Evolutionary conservation across 2,888 invertebrate species (phyloP).

Genomic region (Chouioia cunea): DNA sequence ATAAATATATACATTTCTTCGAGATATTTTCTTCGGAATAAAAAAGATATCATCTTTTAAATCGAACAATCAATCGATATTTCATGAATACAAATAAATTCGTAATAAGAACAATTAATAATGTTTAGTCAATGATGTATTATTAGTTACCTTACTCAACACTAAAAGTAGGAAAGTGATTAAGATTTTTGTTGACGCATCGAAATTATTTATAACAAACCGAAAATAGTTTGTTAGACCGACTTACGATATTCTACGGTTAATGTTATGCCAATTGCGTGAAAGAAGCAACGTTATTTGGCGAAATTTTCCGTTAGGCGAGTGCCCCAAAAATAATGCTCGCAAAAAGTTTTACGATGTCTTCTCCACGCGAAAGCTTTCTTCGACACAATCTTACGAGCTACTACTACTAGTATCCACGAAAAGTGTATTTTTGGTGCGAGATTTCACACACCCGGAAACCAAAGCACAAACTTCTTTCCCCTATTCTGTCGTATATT

Average conservation of each 20-base stretch:
- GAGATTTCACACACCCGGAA: conserved; percentile 18
- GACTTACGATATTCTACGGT: too few relatives aligned
- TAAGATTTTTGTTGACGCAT: conserved; percentile 12
- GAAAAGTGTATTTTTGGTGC: background rate
- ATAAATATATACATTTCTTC: too few relatives aligned
- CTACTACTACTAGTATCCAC: background rate
- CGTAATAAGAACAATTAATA: too few relatives aligned
- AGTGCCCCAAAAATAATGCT: conserved; percentile 1
- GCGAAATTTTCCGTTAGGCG: too few relatives aligned
- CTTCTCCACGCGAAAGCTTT: background rate
- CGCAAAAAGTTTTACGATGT: too few relatives aligned
- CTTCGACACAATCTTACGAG: background rate
- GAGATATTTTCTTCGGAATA: too few relatives aligned
- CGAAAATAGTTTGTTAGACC: conserved; percentile 10
- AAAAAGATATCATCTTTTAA: too few relatives aligned
- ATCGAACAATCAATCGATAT: too few relatives aligned
- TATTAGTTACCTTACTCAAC: conserved; percentile 3
- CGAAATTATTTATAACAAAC: conserved; percentile 24
- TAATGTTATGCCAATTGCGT: too few relatives aligned
- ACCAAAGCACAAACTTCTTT: conserved; percentile 3
- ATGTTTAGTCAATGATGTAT: background rate
- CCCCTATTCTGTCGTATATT: background rate
- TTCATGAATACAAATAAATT: too few relatives aligned
- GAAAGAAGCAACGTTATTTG: too few relatives aligned
- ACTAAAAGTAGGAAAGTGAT: conserved; percentile 5